phyloP scores from a whole-genome alignment of 2,888 invertebrate genomes.

The Orthosia cruda region DNA sequence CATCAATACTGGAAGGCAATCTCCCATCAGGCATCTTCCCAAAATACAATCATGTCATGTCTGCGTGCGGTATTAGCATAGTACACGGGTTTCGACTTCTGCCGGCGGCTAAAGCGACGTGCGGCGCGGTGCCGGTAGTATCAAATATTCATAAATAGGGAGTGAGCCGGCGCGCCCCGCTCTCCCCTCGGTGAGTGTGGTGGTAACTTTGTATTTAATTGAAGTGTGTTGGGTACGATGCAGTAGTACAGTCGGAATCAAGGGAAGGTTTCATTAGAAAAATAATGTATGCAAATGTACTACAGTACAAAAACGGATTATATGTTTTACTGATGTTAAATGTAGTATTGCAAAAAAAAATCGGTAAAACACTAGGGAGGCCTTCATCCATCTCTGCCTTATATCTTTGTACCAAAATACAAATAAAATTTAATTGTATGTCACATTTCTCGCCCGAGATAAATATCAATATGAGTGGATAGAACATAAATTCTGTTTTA shows the following conservation, averaged over 20 bases:
- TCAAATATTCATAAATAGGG: slow-evolving; percentile 87
- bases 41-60: slow-evolving; percentile 53
- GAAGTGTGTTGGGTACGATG: slow-evolving; percentile 12
- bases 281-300: too few relatives aligned
- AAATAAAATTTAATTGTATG: neutral
- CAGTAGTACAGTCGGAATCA: neutral
- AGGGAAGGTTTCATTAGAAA: neutral
- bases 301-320: neutral
- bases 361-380: too few relatives aligned
- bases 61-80: slow-evolving; percentile 72
- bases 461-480: neutral
- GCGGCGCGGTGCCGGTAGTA: slow-evolving; percentile 62
- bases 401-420: neutral
- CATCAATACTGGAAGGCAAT: slow-evolving; percentile 20
- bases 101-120: slow-evolving; percentile 64
- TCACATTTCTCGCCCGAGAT: neutral
- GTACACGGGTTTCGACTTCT: slow-evolving; percentile 75
- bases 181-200: slow-evolving; percentile 59
- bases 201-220: slow-evolving; percentile 50
- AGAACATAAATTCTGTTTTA: neutral
- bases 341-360: too few relatives aligned
- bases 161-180: slow-evolving; percentile 64
- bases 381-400: too few relatives aligned
- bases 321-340: neutral
- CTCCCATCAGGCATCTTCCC: slow-evolving; percentile 37